These are phyloP conservation scores for Formicarius rufipectus DNA, from an alignment of 2,113 vertebrate species.

Conservation along the genomic window DNA sequence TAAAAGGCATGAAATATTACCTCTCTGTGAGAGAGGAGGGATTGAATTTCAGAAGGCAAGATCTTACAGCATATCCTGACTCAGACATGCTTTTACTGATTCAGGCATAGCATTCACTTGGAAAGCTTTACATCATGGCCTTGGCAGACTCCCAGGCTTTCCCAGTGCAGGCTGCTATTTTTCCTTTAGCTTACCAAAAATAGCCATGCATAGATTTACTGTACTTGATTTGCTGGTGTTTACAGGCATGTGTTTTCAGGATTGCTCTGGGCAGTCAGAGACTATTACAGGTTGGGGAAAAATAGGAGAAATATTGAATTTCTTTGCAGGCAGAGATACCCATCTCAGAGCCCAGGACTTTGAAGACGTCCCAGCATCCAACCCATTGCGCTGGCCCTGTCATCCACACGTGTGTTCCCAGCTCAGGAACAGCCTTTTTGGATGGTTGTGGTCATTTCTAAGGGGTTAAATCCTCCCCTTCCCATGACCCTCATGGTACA, in stretches of 20 bases:
- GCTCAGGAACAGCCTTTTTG: neutral
- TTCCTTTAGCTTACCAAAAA: conserved; percentile 75
- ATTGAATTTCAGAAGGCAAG: conserved; percentile 52
- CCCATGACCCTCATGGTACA: neutral
- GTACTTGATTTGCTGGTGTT: conserved; percentile 65
- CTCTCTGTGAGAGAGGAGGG: neutral
- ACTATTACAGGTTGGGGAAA: conserved; percentile 7
- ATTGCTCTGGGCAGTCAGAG: conserved; percentile 56
- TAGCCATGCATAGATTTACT: conserved; percentile 72
- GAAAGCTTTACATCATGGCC: conserved; percentile 75
- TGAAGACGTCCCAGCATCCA: neutral
- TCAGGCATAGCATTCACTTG: conserved; percentile 70
- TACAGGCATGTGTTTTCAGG: conserved; percentile 58
- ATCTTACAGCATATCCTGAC: conserved; percentile 54
- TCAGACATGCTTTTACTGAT: conserved; percentile 72
- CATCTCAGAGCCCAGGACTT: neutral
- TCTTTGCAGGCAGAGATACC: neutral
- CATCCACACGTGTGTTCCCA: neutral
- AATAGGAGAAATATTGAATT: neutral
- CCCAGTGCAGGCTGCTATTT: conserved; percentile 75
- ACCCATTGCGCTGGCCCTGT: neutral
- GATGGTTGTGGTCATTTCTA: neutral
- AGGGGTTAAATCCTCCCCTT: accelerated
- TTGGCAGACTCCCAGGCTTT: conserved; percentile 73
- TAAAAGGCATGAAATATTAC: conserved; percentile 8